These are phyloP conservation scores for Radopholus similis DNA, from an alignment of 1,140 invertebrate genomes.

Conservation along the genomic window DNA sequence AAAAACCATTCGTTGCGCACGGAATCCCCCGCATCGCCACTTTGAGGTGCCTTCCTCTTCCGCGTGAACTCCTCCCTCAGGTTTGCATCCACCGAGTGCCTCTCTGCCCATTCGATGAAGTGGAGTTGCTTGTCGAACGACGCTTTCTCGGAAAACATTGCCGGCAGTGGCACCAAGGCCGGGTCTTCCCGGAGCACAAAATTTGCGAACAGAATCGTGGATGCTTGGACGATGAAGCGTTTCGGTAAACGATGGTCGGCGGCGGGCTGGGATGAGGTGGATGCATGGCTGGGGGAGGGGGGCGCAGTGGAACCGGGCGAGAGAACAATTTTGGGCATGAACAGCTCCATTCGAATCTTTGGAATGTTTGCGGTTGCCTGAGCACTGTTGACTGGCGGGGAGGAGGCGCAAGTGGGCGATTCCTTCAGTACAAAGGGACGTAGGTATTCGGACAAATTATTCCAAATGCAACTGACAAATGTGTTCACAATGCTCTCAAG, in stretches of 20 bases:
- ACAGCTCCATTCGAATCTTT: conserved; percentile 40
- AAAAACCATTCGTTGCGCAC: conserved; percentile 23
- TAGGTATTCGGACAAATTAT: background rate
- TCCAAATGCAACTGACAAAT: conserved; percentile 29
- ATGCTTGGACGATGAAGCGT: conserved; percentile 20
- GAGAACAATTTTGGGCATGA: conserved; percentile 40
- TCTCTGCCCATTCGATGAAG: background rate
- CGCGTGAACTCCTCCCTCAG: background rate
- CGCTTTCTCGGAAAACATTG: background rate
- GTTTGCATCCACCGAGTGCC: background rate
- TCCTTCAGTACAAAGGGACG: background rate
- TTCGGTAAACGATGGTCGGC: conserved; percentile 10
- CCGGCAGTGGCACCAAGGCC: background rate
- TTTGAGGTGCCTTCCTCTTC: background rate
- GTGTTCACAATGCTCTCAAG: conserved; percentile 42
- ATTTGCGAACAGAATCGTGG: conserved; percentile 19
- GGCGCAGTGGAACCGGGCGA: background rate
- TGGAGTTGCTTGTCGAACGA: background rate
- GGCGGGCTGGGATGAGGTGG: background rate
- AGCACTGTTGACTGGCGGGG: background rate
- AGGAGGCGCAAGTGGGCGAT: background rate
- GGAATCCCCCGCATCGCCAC: background rate
- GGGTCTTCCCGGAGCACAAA: conserved; percentile 12
- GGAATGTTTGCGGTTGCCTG: too few species aligned
- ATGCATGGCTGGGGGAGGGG: background rate